Evolutionary conservation across 2,888 invertebrate species (phyloP).

Genomic region (Epiblema foenella): DNA sequence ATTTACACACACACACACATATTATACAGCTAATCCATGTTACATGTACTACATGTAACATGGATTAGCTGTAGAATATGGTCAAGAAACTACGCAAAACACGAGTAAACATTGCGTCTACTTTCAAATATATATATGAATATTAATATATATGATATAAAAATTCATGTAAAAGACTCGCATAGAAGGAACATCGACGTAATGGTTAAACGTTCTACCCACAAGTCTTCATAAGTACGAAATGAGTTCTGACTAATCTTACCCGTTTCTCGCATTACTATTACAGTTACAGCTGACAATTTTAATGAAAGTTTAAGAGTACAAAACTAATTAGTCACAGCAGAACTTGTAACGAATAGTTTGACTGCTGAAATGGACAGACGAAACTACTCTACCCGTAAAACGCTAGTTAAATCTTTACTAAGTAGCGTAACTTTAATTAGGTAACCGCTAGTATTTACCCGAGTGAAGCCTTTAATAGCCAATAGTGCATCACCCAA

Average conservation of each 20-base stretch:
- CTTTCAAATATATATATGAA: no score
- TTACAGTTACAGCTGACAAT: neutral
- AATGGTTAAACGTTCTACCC: neutral
- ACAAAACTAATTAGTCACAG: constrained; percentile 36
- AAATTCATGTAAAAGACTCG: neutral
- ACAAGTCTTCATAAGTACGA: neutral
- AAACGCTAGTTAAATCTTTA: constrained; percentile 40
- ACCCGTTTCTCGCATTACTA: constrained; percentile 1
- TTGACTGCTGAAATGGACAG: constrained; percentile 38
- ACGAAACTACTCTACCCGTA: constrained; percentile 31
- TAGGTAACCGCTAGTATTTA: constrained; percentile 29
- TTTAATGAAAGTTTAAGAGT: constrained; percentile 20
- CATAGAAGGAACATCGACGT: neutral
- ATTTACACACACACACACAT: no score
- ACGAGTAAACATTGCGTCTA: no score
- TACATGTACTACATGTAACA: no score
- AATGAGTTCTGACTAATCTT: neutral
- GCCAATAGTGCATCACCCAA: neutral
- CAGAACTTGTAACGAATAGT: constrained; percentile 40
- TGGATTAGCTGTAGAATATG: no score
- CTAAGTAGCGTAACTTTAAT: constrained; percentile 42
- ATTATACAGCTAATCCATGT: no score
- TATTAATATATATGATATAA: no score
- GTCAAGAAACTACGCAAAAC: no score
- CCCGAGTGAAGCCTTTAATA: constrained; percentile 7